Evolutionary conservation across 2,888 invertebrate species (phyloP).

Genomic region (Dexiosoma caninum): DNA sequence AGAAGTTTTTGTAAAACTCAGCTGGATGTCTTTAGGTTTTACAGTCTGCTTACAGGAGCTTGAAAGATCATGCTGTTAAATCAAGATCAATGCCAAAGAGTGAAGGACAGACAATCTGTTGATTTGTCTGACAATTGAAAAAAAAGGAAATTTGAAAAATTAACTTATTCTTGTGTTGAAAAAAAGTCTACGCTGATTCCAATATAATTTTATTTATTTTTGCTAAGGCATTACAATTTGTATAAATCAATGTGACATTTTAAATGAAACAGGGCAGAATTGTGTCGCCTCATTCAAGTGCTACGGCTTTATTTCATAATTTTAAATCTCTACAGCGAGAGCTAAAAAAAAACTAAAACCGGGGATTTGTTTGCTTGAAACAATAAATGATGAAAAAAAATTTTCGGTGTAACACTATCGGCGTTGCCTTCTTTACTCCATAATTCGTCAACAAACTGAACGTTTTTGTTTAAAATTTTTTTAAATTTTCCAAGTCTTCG

Average conservation of each 20-base stretch:
- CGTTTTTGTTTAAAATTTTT: too few relatives aligned
- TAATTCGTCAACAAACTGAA: constrained; percentile 10
- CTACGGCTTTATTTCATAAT: not conserved
- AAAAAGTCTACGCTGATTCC: constrained; percentile 6
- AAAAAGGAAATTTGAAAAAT: constrained; percentile 12
- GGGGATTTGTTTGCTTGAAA: too few relatives aligned
- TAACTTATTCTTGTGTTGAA: not conserved
- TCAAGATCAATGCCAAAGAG: constrained; percentile 37
- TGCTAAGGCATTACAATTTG: constrained; percentile 9
- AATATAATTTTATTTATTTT: constrained; percentile 7
- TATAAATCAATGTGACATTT: constrained; percentile 32
- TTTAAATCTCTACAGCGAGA: not conserved
- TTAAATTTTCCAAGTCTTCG: too few relatives aligned
- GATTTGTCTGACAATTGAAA: constrained; percentile 21
- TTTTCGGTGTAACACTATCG: not conserved
- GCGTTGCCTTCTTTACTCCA: not conserved
- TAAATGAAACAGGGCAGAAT: constrained; percentile 9
- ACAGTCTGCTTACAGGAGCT: constrained; percentile 46
- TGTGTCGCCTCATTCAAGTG: constrained; percentile 43
- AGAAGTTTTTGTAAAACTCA: constrained; percentile 43
- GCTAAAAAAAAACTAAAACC: too few relatives aligned
- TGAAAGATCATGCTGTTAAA: constrained; percentile 47
- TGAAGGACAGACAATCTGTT: constrained; percentile 28
- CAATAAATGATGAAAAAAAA: not conserved
- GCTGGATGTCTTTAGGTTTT: constrained; percentile 20